A percentile compares a stretch with the other conserved stretches of the same genome.
These are phyloP conservation scores for Pachyuromys duprasi DNA, from an alignment of 2,797 vertebrate species.

Conservation along the genomic window DNA sequence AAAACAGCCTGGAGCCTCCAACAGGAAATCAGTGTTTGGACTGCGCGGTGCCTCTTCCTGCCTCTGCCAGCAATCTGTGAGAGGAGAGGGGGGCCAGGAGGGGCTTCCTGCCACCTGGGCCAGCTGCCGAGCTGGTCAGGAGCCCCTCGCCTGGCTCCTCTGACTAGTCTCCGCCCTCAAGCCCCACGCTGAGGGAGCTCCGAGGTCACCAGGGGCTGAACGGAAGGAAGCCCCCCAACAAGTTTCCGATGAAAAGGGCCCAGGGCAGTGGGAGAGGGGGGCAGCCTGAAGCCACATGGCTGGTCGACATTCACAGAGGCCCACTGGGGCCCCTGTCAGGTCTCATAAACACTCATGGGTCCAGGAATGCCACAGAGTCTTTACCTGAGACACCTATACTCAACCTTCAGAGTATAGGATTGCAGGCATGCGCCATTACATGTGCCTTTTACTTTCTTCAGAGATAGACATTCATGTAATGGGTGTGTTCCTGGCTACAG, in stretches of 20 bases:
- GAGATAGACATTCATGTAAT: neutral
- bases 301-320: neutral
- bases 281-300: fast-evolving
- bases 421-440: too few relatives aligned
- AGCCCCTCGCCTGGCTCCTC: neutral
- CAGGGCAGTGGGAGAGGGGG: neutral
- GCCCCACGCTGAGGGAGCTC: neutral
- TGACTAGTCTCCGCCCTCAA: neutral
- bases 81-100: neutral
- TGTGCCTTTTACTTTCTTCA: neutral
- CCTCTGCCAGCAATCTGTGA: neutral
- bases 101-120: conserved; percentile 75
- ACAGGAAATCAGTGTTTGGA: conserved; percentile 91
- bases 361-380: neutral
- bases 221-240: neutral
- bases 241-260: neutral
- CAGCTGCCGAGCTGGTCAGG: neutral
- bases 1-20: conserved; percentile 84
- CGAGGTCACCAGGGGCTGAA: neutral
- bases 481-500: neutral
- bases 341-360: neutral
- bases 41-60: conserved; percentile 91
- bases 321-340: neutral
- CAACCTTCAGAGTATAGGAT: too few relatives aligned
- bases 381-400: neutral